These are phyloP conservation scores for Acleris laterana DNA, from an alignment of 2,888 invertebrate species.

Conservation along the genomic window DNA sequence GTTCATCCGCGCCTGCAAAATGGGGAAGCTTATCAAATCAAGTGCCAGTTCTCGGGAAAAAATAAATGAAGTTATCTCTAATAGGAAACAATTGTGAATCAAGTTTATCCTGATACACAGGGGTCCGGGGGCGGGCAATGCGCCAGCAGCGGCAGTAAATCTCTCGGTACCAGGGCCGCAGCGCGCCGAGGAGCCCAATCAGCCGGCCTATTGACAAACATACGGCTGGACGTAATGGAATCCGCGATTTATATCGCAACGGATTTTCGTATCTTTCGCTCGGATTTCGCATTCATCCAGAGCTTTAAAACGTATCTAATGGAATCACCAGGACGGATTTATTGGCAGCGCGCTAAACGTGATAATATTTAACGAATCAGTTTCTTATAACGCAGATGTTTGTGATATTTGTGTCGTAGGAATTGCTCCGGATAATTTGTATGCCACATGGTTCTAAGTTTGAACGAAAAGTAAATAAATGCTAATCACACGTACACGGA, in stretches of 20 bases:
- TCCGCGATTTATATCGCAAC: slow-evolving; percentile 64
- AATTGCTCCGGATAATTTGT: no score
- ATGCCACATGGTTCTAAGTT: neutral
- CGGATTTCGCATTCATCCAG: slow-evolving; percentile 36
- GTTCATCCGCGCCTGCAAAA: no score
- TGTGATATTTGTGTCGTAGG: slow-evolving; percentile 22
- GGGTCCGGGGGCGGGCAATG: slow-evolving; percentile 24
- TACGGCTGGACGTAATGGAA: slow-evolving; percentile 75
- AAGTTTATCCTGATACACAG: no score
- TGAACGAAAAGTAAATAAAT: neutral
- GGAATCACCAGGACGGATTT: slow-evolving; percentile 34
- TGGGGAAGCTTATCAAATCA: no score
- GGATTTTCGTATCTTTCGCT: slow-evolving; percentile 50
- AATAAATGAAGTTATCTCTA: no score
- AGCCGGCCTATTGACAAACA: slow-evolving; percentile 80
- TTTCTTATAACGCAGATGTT: slow-evolving; percentile 17
- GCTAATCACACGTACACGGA: slow-evolving; percentile 9
- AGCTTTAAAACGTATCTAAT: slow-evolving; percentile 36
- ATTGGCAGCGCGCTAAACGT: slow-evolving; percentile 17
- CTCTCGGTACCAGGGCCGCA: slow-evolving; percentile 63
- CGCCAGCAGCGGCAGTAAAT: slow-evolving; percentile 36
- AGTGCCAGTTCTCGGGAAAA: no score
- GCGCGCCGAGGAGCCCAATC: slow-evolving; percentile 73
- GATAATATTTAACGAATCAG: slow-evolving; percentile 23
- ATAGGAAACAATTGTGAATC: no score